Percentiles rank a stretch among this genome's conserved stretches.
phyloP scores from a whole-genome alignment of 2,888 invertebrate species.

The Nomada ferruginata region DNA sequence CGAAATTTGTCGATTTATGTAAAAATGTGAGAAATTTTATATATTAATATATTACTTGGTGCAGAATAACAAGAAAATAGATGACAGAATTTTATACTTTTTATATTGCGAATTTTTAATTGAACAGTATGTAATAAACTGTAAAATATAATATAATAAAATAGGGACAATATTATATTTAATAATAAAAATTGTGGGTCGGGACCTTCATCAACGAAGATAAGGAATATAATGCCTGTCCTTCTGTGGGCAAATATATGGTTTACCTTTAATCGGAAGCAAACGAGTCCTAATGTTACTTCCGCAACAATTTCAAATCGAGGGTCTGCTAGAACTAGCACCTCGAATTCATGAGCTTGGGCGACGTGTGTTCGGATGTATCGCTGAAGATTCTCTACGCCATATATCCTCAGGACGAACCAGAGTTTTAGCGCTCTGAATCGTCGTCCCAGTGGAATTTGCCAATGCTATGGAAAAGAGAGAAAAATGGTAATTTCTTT shows the following conservation, averaged over 20 bases:
- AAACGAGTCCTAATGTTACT: constrained; percentile 97
- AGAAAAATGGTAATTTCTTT: not conserved
- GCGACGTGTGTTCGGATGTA: constrained; percentile 94
- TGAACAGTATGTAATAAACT: no score
- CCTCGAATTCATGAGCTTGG: constrained; percentile 95
- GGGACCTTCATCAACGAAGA: no score
- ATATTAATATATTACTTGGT: no score
- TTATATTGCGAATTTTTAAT: no score
- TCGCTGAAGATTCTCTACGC: constrained; percentile 93
- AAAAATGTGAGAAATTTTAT: no score
- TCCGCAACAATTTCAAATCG: constrained; percentile 96
- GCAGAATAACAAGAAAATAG: no score
- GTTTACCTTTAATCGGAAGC: constrained; percentile 94
- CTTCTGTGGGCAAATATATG: not conserved
- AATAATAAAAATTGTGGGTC: no score
- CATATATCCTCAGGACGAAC: constrained; percentile 97
- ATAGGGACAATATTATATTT: no score
- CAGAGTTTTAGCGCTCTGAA: constrained; percentile 97
- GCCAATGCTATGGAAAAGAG: constrained; percentile 90
- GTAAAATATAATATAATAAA: no score
- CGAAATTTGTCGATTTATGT: no score
- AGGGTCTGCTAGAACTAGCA: constrained; percentile 89
- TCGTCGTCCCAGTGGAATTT: constrained; percentile 96
- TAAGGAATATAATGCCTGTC: no score
- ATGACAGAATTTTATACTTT: no score